Evolutionary conservation across 2,888 invertebrate species (phyloP), one percentile per base, ranked within the genome.

Genomic region (Anticlea derivata): DNA sequence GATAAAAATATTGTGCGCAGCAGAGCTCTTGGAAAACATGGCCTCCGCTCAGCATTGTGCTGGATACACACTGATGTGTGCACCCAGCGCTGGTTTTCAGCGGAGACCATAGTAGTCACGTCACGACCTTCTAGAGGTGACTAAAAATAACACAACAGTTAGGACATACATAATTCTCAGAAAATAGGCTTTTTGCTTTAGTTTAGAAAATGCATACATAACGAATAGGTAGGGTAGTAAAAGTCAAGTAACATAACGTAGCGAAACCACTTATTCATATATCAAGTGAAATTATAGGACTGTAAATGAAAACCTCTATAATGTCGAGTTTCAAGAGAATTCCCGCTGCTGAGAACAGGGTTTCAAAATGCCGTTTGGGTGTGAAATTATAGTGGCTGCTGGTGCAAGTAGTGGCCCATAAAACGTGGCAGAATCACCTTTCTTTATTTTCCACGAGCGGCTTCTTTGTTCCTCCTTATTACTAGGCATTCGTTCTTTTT

Each of bases 301-400:
- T 11, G 33, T n/a, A 17, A 33, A 33, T n/a, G 20, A 22, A 34
- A 10, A 22, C 22, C 10, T 22, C 17, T 8, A 34, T 17, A 33
- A 8, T 20, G 20, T 34, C 5, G 20, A 34, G 22, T 23, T 35
- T 11, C 10, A 7, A 23, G 23, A 41, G 24, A 22, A 12, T 2
- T 33, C 23, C 23, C 13, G 31, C 7, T 24, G 24, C n/a, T 8
- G 12, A 20, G 17, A 49, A 47, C 55, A 48, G 44, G 40, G 29
- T 60, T 54, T 39, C 12, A 48, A 51, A 51, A 24, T 24, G 38
- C 47, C 29, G 34, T 52, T 54, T 30, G 40, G 50, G 27, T 57
- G 50, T 55, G 48, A 57, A 60, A 53, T 44, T 37, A 33, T 34
- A n/a, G 4, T 40, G 39, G 46, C 37, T 8, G 22, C 45, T 24